These are phyloP conservation scores for Myiotriccus ornatus DNA, from an alignment of 2,797 vertebrate species.

Conservation along the genomic window DNA sequence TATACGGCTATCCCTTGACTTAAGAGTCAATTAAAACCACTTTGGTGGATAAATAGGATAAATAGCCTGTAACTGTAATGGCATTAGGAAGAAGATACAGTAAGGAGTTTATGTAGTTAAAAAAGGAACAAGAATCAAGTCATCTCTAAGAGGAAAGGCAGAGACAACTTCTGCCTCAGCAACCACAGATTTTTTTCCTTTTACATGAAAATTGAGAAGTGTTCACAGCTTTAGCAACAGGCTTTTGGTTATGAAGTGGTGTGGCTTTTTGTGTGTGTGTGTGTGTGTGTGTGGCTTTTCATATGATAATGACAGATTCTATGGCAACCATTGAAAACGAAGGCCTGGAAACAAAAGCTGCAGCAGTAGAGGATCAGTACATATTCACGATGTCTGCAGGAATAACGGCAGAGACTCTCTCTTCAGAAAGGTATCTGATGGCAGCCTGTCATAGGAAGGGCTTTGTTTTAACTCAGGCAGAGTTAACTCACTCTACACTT, in stretches of 20 bases:
- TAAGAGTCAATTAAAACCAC: slow-evolving; percentile 58
- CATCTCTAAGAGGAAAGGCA: not conserved
- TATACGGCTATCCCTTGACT: slow-evolving; percentile 22
- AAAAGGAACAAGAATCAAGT: slow-evolving; percentile 30
- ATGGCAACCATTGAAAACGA: slow-evolving; percentile 82
- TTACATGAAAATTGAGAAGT: slow-evolving; percentile 69
- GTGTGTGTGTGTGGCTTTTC: slow-evolving; percentile 71
- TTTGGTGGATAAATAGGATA: slow-evolving; percentile 55
- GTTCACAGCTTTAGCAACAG: slow-evolving; percentile 72
- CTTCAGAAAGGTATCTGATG: slow-evolving; percentile 75
- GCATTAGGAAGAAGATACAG: slow-evolving; percentile 7
- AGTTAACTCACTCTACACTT: slow-evolving; percentile 37
- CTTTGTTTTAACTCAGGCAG: slow-evolving; percentile 59
- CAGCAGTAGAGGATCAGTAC: slow-evolving; percentile 70
- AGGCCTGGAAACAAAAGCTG: slow-evolving; percentile 77
- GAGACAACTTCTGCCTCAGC: slow-evolving; percentile 32
- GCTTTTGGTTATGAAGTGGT: slow-evolving; percentile 46
- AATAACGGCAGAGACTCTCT: slow-evolving; percentile 56
- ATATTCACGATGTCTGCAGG: slow-evolving; percentile 65
- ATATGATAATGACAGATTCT: slow-evolving; percentile 81
- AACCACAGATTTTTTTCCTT: not conserved
- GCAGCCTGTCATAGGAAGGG: slow-evolving; percentile 46
- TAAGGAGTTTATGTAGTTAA: slow-evolving; percentile 4
- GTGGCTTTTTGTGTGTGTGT: not conserved
- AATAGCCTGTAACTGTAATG: slow-evolving; percentile 19